Base-by-base conservation (phyloP, 2,888 invertebrate genomes). In the Ochlodes sylvanus region DNA sequence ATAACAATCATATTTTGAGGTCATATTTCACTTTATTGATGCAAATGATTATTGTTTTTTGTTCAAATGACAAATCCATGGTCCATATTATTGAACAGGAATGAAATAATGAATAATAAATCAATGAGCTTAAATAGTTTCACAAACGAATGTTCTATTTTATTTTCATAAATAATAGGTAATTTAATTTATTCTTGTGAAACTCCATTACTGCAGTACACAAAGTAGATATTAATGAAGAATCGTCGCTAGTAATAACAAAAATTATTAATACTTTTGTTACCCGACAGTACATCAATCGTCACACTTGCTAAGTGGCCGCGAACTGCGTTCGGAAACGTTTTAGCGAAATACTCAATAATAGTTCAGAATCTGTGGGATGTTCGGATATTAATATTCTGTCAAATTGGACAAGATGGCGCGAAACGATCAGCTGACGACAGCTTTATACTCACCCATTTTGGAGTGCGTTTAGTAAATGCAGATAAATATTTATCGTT, bases 381-480 rank as follows among this genome's bases (percentile, higher is more conserved):
- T 75, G 76, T 73, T 76, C 75, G 70, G 69, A 73, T 78, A 81
- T 80, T 77, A 81, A 85, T 83, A 84, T 79, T 61, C 82, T 80
- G 84, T 84, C 85, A 83, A 79, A 78, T 80, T 77, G 76, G 72
- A 75, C 79, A 76, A 85, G 84, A 87, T 86, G 87, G 88, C 88
- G 90, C 84, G 85, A 88, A 88, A 70, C 75, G 92, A 91, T 86
- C 76, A 72, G 64, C 68, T 76, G 92, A 69, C 79, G 92, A 92
- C 88, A 89, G 89, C 78, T 91, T 89, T 90, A 92, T 84, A 79
- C 75, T 73, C 78, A 73, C 78, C 86, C 86, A 86, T 89, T 82
- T 90, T 87, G 82, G 76, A 88, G 86, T 90, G 86, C 91, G 92
- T 92, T 92, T 89, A 82, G 88, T 91, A 90, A 90, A 91, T 81